phyloP scores from a whole-genome alignment of 2,888 invertebrate genomes.

The Xanthorhoe spadicearia region DNA sequence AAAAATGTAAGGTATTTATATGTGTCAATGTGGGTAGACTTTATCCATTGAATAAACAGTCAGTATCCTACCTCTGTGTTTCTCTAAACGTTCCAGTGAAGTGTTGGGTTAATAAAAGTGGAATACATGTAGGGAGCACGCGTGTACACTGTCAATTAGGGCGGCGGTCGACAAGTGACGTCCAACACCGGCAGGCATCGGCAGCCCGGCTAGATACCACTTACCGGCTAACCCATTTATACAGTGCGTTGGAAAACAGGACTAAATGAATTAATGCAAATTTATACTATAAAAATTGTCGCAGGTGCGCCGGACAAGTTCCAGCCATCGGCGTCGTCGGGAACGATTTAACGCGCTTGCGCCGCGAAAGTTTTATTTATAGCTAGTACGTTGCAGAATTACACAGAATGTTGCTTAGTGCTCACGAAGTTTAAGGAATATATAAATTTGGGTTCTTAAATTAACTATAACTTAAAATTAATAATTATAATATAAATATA shows the following conservation, averaged over 20 bases:
- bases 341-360: conserved; percentile 82
- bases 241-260: conserved; percentile 78
- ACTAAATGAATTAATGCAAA: conserved; percentile 85
- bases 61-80: too few species aligned
- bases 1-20: too few species aligned
- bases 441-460: background rate
- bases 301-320: conserved; percentile 83
- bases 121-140: conserved; percentile 37
- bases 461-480: background rate
- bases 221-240: conserved; percentile 85
- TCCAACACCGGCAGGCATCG: conserved; percentile 42
- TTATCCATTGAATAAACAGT: too few species aligned
- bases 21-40: too few species aligned
- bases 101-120: conserved; percentile 36
- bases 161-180: conserved; percentile 47
- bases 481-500: too few species aligned
- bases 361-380: conserved; percentile 80
- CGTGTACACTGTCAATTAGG: conserved; percentile 51
- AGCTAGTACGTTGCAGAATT: conserved; percentile 63
- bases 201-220: conserved; percentile 72
- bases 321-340: conserved; percentile 72
- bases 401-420: conserved; percentile 41
- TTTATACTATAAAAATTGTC: conserved; percentile 85
- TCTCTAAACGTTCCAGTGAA: background rate
- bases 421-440: conserved; percentile 6